phyloP scores from a whole-genome alignment of 2,113 vertebrate genomes.

The Elephantulus edwardii region DNA sequence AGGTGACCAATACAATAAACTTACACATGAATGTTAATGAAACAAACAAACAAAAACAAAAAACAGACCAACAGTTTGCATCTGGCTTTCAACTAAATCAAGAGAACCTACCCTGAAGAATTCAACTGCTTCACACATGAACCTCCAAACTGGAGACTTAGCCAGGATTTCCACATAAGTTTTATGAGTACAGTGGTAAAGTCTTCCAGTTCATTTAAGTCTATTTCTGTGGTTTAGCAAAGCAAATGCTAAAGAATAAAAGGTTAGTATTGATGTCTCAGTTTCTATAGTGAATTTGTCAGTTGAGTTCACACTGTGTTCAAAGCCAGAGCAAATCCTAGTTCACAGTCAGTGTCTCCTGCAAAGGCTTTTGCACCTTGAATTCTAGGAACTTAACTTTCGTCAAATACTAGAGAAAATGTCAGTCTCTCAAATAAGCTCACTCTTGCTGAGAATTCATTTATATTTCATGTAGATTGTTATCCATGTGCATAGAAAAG shows the following conservation, averaged over 20 bases:
- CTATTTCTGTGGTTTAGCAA: neutral
- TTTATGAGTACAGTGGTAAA: neutral
- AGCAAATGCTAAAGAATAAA: constrained; percentile 39
- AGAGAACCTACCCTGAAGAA: no score
- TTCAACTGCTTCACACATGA: no score
- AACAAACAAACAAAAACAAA: no score
- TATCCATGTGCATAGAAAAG: neutral
- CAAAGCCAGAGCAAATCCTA: constrained; percentile 50
- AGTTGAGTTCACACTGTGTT: constrained; percentile 52
- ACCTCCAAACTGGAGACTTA: no score
- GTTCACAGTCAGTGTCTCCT: constrained; percentile 44
- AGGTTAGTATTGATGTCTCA: constrained; percentile 33
- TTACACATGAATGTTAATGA: no score
- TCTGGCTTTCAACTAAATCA: no score
- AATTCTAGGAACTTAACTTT: constrained; percentile 28
- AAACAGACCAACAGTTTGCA: no score
- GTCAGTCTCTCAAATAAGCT: constrained; percentile 31
- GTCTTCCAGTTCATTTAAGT: neutral
- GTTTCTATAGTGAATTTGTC: constrained; percentile 16
- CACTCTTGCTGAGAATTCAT: constrained; percentile 55
- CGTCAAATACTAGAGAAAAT: constrained; percentile 19
- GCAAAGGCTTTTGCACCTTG: constrained; percentile 46
- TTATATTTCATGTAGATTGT: constrained; percentile 64
- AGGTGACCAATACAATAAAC: no score
- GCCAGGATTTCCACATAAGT: neutral